Conservation (phyloP, 2,888 invertebrate species). For the Xestobium rufovillosum region DNA sequence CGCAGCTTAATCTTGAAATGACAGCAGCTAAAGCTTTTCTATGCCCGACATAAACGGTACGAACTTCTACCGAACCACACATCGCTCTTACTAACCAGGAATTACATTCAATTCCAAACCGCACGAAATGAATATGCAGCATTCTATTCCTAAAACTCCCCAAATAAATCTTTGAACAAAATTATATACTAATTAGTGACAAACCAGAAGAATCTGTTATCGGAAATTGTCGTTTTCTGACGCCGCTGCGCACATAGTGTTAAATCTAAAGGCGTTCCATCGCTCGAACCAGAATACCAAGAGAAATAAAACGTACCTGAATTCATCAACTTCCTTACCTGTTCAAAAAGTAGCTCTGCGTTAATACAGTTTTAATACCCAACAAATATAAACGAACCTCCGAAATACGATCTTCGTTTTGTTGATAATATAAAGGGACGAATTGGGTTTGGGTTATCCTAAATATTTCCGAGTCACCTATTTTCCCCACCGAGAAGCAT, state of each 20-base stretch:
- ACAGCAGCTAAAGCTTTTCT: slow-evolving; percentile 92
- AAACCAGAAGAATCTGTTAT: slow-evolving; percentile 95
- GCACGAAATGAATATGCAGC: slow-evolving; percentile 85
- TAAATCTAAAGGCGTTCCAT: slow-evolving; percentile 63
- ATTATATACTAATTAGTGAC: slow-evolving; percentile 21
- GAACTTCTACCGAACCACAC: slow-evolving; percentile 96
- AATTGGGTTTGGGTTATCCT: slow-evolving; percentile 89
- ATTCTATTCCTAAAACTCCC: slow-evolving; percentile 87
- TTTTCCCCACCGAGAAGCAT: slow-evolving; percentile 93
- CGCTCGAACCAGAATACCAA: slow-evolving; percentile 49
- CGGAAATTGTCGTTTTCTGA: slow-evolving; percentile 70
- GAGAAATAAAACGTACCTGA: slow-evolving; percentile 99
- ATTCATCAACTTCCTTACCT: slow-evolving; percentile 77
- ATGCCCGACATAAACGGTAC: slow-evolving; percentile 96
- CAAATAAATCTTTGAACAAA: no score
- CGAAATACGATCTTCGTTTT: slow-evolving; percentile 52
- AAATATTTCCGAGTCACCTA: slow-evolving; percentile 91
- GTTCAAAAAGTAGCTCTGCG: neutral
- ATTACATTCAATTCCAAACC: slow-evolving; percentile 83
- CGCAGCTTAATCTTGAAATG: slow-evolving; percentile 92
- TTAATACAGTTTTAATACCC: no score
- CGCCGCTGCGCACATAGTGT: slow-evolving; percentile 90
- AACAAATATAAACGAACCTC: no score
- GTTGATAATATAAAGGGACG: slow-evolving; percentile 73
- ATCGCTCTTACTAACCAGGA: slow-evolving; percentile 92